Conservation (phyloP, 2,113 vertebrate species). For the Rhinopithecus roxellana region DNA sequence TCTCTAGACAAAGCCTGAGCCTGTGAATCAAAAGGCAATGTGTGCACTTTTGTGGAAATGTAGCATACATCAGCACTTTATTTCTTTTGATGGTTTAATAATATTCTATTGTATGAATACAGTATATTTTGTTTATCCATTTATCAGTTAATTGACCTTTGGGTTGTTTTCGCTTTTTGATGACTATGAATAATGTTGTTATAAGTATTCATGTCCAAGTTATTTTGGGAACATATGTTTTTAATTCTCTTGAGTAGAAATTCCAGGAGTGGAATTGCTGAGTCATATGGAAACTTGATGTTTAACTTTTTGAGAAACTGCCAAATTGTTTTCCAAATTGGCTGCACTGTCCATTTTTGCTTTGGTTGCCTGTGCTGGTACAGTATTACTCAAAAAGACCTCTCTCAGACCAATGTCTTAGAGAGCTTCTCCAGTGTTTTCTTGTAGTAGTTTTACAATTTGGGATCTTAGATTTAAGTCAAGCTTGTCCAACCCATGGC, state of each 20-base stretch:
- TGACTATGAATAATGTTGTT: not conserved
- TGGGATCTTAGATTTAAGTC: too few relatives aligned
- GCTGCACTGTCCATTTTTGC: not conserved
- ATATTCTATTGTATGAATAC: not conserved
- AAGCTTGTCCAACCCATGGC: too few relatives aligned
- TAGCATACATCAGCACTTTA: not conserved
- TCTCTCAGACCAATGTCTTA: too few relatives aligned
- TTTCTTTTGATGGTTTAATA: not conserved
- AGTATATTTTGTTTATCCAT: not conserved
- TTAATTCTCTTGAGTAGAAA: not conserved
- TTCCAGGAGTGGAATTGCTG: not conserved
- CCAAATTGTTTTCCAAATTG: not conserved
- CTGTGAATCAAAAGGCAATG: not conserved
- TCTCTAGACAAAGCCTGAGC: not conserved
- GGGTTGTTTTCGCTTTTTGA: not conserved
- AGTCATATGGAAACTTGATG: not conserved
- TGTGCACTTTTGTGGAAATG: not conserved
- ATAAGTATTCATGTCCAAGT: not conserved
- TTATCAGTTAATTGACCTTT: not conserved
- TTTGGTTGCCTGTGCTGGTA: too few relatives aligned
- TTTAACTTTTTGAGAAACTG: not conserved
- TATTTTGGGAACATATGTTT: not conserved
- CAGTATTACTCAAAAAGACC: too few relatives aligned
- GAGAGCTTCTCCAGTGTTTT: too few relatives aligned
- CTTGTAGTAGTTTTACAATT: too few relatives aligned